phyloP scores from a whole-genome alignment of 2,888 invertebrate genomes.

The Tetanocera ferruginea region DNA sequence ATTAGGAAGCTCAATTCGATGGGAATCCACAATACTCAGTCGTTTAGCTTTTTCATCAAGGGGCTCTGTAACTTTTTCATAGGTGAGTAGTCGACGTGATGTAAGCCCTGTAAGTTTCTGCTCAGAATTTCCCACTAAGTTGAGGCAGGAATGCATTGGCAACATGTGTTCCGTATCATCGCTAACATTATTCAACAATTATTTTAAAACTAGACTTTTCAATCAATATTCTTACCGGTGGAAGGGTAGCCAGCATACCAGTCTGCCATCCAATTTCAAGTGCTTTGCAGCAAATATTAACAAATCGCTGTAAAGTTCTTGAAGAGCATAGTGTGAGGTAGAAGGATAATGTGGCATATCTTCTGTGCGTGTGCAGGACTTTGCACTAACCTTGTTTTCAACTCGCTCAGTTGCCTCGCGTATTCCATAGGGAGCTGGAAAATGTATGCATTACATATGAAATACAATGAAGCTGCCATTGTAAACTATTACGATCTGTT shows the following conservation, averaged over 20 bases:
- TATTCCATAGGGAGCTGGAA: constrained; percentile 95
- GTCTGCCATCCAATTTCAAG: constrained; percentile 80
- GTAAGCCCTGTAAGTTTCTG: constrained; percentile 87
- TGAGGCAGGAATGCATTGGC: constrained; percentile 85
- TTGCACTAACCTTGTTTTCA: constrained; percentile 64
- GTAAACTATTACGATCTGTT: constrained; percentile 86
- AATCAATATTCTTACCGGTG: constrained; percentile 74
- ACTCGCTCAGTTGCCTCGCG: constrained; percentile 91
- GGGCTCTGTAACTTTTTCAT: constrained; percentile 80
- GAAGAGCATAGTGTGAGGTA: constrained; percentile 87
- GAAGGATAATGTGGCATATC: constrained; percentile 83
- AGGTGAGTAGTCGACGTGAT: constrained; percentile 87
- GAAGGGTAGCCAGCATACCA: constrained; percentile 97
- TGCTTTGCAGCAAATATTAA: constrained; percentile 85
- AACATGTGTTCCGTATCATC: constrained; percentile 79
- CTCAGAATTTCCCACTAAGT: constrained; percentile 87
- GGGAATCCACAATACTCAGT: constrained; percentile 16
- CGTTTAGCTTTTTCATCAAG: constrained; percentile 50
- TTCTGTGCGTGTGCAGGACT: constrained; percentile 75
- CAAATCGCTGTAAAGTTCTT: constrained; percentile 87
- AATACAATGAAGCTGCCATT: not conserved
- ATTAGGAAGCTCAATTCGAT: constrained; percentile 67
- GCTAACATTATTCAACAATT: constrained; percentile 68
- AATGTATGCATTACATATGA: not conserved
- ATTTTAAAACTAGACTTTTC: not conserved